Conservation (phyloP, 2,113 vertebrate species). For the Charadrius vociferus region DNA sequence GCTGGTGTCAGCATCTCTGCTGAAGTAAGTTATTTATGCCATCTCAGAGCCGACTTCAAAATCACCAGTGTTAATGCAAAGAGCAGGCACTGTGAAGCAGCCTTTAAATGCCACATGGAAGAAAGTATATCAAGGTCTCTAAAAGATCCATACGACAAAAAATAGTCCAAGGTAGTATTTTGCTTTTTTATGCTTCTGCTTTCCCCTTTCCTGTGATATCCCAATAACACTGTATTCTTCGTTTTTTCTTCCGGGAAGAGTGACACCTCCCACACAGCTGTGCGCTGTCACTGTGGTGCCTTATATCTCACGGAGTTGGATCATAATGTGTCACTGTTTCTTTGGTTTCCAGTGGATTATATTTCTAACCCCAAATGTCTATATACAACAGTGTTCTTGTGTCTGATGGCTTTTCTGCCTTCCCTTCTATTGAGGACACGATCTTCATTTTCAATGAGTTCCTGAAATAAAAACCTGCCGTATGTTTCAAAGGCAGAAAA, state of each 20-base stretch:
- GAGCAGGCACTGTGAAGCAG: background rate
- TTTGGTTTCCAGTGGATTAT: background rate
- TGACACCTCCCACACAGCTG: background rate
- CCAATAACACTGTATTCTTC: fast-evolving
- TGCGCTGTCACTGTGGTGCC: background rate
- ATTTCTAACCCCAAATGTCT: background rate
- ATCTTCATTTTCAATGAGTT: background rate
- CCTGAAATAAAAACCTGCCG: background rate
- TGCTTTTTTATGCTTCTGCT: background rate
- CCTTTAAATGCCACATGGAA: background rate
- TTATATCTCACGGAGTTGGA: background rate
- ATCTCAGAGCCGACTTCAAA: background rate
- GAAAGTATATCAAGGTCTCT: background rate
- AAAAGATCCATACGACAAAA: background rate
- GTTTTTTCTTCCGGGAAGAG: fast-evolving
- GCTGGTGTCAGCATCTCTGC: background rate
- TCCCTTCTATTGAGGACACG: background rate
- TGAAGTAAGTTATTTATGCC: background rate
- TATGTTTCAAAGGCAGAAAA: background rate
- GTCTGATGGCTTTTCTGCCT: background rate
- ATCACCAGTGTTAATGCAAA: background rate
- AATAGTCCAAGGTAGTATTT: background rate
- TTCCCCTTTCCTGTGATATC: background rate
- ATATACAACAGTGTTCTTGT: background rate
- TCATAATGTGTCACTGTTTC: background rate